Conservation (phyloP, 2,888 invertebrate genomes). For the Hipparchia semele region DNA sequence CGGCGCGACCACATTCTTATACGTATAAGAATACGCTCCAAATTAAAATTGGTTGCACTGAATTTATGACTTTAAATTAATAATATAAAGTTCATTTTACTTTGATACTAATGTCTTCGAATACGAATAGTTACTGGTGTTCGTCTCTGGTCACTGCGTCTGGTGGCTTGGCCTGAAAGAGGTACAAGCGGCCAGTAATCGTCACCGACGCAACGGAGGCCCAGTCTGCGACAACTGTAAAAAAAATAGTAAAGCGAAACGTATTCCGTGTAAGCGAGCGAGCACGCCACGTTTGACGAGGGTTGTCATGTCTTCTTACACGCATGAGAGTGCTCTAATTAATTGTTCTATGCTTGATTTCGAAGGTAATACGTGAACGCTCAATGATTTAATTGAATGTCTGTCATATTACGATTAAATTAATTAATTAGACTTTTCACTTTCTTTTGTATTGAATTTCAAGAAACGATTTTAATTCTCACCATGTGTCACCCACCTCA, state of each 20-base stretch:
- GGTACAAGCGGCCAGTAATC: background rate
- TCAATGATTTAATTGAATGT: background rate
- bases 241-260: constrained; percentile 75
- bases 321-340: background rate
- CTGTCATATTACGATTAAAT: background rate
- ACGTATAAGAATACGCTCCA: no score
- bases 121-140: no score
- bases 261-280: constrained; percentile 70
- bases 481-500: no score
- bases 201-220: constrained; percentile 43
- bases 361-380: background rate
- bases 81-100: no score
- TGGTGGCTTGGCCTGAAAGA: background rate
- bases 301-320: constrained; percentile 78
- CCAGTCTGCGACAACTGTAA: constrained; percentile 76
- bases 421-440: no score
- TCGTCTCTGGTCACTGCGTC: background rate
- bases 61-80: no score
- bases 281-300: constrained; percentile 66
- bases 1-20: no score
- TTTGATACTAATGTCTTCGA: no score
- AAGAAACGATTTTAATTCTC: no score
- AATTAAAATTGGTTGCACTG: no score
- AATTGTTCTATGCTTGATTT: background rate
- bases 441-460: no score